Base-by-base conservation (phyloP, 2,888 invertebrate genomes). In the Pachymerium ferrugineum region DNA sequence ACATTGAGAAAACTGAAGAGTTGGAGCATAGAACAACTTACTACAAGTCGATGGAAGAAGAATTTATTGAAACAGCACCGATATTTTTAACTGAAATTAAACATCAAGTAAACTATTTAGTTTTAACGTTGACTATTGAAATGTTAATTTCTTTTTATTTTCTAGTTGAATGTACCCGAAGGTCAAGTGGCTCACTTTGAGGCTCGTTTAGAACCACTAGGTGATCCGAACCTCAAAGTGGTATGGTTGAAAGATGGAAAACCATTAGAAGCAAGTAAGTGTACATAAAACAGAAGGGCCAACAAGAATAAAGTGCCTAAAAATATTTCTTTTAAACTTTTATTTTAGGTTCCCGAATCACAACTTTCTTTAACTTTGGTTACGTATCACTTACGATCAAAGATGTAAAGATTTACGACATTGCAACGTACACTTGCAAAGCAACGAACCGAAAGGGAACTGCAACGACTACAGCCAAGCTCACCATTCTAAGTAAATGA, bases 161-260 rank as follows among this genome's bases (percentile, higher is more conserved):
- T 29, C 29, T 70, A 76, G 75, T 19, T 74, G 6, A 77, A 78
- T 31, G 72, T 94, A 80, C 89, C 91, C 80, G 96, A 97, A 86
- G 93, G 94, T 78, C 94, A 94, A 78, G 94, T 93, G 80, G 94
- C 95, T 78, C 96, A 97, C 82, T 95, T 97, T 80, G 97, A 97
- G 86, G 94, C 95, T 78, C 90, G 95, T 77, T 87, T 97, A 70
- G 95, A 96, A 83, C 97, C 97, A 74, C 87, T 94, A 76, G 94
- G 94, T 70, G 97, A 97, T 83, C 88, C 94, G 3, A 91, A 91
- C 70, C 86, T 97, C 80, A 89, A 87, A 82, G 94, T 96, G 47
- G 94, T 94, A 84, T 97, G 96, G 95, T 87, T 92, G 74, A 93
- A 94, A 82, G 94, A 96, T 83, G 94, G 94, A 74, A 89, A 89